A percentile compares a stretch with the other conserved stretches of the same genome.
These are phyloP conservation scores for Papilio protenor DNA, from an alignment of 2,888 invertebrate species.

Conservation along the genomic window DNA sequence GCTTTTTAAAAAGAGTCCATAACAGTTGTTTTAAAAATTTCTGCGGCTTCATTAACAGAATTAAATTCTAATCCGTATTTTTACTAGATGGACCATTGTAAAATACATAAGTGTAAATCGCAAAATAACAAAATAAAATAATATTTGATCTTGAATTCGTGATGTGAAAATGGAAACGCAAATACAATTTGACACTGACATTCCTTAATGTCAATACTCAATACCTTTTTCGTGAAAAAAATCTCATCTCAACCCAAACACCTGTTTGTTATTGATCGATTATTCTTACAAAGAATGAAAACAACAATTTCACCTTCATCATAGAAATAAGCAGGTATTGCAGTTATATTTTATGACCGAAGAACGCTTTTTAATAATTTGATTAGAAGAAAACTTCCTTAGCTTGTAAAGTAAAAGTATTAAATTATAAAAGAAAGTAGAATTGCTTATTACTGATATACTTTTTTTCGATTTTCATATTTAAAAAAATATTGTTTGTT, in stretches of 20 bases:
- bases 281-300: conserved; percentile 6
- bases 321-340: conserved; percentile 14
- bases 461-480: not conserved
- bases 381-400: not conserved
- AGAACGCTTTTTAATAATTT: not conserved
- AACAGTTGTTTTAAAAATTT: no score
- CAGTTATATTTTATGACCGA: not conserved
- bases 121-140: not conserved
- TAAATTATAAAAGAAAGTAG: not conserved
- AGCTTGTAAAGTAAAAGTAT: not conserved
- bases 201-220: not conserved
- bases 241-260: not conserved
- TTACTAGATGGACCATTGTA: not conserved
- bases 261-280: not conserved
- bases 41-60: not conserved
- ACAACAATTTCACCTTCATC: conserved; percentile 12
- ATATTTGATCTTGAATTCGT: conserved; percentile 7
- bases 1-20: no score
- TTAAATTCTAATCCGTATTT: not conserved
- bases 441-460: not conserved
- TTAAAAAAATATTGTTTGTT: no score
- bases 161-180: not conserved
- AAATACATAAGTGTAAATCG: not conserved
- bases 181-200: not conserved
- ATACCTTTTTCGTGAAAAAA: not conserved